These are phyloP conservation scores for Hippoglossus stenolepis DNA, from an alignment of 2,113 vertebrate species.

Conservation along the genomic window DNA sequence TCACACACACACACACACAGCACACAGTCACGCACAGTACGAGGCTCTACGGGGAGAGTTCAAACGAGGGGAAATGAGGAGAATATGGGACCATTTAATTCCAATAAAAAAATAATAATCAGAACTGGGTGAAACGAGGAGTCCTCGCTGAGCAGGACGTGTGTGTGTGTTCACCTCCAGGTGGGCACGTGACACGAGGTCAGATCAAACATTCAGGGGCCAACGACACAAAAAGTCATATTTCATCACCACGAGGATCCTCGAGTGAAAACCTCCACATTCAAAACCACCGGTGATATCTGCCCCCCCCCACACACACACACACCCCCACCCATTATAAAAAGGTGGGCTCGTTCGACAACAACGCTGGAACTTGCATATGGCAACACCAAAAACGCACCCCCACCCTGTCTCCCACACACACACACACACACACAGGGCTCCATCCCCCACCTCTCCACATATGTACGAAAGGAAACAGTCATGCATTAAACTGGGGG, in stretches of 20 bases:
- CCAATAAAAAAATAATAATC: not conserved
- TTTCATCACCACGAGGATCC: no score
- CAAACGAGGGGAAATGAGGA: not conserved
- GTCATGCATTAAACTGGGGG: slow-evolving; percentile 93
- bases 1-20: not conserved
- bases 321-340: not conserved
- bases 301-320: no score
- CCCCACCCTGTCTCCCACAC: slow-evolving; percentile 73
- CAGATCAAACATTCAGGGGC: slow-evolving; percentile 21
- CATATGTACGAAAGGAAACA: slow-evolving; percentile 93
- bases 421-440: slow-evolving; percentile 29
- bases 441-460: slow-evolving; percentile 85
- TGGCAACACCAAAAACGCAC: slow-evolving; percentile 73
- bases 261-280: no score
- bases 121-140: not conserved
- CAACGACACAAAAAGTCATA: no score
- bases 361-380: slow-evolving; percentile 45
- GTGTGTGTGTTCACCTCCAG: slow-evolving; percentile 46
- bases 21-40: not conserved
- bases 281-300: no score
- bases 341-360: slow-evolving; percentile 21
- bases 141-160: not conserved
- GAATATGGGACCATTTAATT: not conserved
- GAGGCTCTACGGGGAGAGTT: not conserved
- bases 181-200: slow-evolving; percentile 63